These are phyloP conservation scores for Eulemur rubriventer DNA, from an alignment of 2,797 vertebrate genomes.

Conservation along the genomic window DNA sequence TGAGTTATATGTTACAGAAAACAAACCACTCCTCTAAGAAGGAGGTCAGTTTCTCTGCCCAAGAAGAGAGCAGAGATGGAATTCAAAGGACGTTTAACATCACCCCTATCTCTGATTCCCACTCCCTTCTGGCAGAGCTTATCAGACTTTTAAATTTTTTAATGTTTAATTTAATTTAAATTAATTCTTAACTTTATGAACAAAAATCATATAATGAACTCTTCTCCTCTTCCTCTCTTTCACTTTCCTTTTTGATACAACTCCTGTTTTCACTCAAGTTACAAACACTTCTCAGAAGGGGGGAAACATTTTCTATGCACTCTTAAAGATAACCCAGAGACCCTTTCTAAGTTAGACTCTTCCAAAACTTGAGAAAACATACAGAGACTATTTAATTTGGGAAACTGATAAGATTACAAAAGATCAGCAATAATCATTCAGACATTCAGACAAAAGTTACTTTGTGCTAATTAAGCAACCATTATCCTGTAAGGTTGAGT, in stretches of 20 bases:
- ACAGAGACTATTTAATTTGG: not conserved
- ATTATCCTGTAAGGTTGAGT: slow-evolving; percentile 24
- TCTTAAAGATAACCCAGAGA: not conserved
- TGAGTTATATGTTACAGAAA: slow-evolving; percentile 72
- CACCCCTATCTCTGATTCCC: not conserved
- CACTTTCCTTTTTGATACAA: not conserved
- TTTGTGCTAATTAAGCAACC: not conserved
- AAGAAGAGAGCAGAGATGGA: slow-evolving; percentile 69
- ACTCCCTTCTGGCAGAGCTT: not conserved
- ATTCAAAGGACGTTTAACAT: slow-evolving; percentile 61
- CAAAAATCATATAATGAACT: not conserved
- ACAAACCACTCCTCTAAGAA: slow-evolving; percentile 75
- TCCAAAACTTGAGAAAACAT: not conserved
- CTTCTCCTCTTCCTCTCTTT: not conserved
- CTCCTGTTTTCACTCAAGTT: not conserved
- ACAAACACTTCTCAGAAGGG: not conserved
- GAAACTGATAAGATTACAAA: not conserved
- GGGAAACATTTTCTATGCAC: not conserved
- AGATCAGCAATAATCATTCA: not conserved
- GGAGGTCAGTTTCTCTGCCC: slow-evolving; percentile 65
- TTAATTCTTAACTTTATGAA: not conserved
- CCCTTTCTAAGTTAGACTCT: not conserved
- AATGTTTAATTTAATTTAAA: slow-evolving; percentile 54
- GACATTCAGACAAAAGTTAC: slow-evolving; percentile 57
- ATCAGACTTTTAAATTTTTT: slow-evolving; percentile 35